Base-by-base conservation (phyloP, 2,797 vertebrate genomes). In the Acanthurus lineatus region DNA sequence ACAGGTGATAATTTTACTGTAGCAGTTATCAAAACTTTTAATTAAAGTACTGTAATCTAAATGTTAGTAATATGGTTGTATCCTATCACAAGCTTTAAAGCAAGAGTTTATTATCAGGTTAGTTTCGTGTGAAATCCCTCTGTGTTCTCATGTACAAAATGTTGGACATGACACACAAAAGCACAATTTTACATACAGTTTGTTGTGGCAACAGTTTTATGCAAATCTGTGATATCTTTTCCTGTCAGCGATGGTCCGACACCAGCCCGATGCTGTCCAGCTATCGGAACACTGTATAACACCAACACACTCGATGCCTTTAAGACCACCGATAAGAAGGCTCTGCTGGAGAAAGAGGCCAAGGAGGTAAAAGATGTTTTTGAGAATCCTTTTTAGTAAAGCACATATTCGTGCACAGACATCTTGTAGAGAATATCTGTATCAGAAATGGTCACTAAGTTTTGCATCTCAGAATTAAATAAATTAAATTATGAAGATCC, bases 301-400 rank as follows among this genome's bases (percentile, higher is more conserved):
- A 98, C 97, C 87, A 99, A 99, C 95, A 99, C 98, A 0, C 93
- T 99, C 0, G 97, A 98, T 86, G 96, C 97, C 78, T 99, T 99
- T 87, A 99, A 97, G 88, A 94, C 95, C 45, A 95, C 93, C 9
- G 97, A 99, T 88, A 99, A 99, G 92, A 98, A 97, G 73, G 95
- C 94, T 16, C 95, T 99, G 83, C 87, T 99, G 90, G 97, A 98
- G 69, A 95, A 96, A 84, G 95, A 96, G 70, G 97, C 97, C 38
- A 93, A 93, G 10, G 96, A 98, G 96, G 98, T 99, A 66, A 89
- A 81, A 76, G 0, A 57, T 15, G 20, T 69, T 14, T 28, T 5
- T 25, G 22, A 17, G 19, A 51, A 48, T 56, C 47, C 28, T 69
- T 53, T 11, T 57, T 4, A 16, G 17, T 64, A 20, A 56, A 54